Evolutionary conservation across 2,797 vertebrate species (phyloP), one percentile per base, ranked within the genome.

Genomic region (Eulemur coronatus): DNA sequence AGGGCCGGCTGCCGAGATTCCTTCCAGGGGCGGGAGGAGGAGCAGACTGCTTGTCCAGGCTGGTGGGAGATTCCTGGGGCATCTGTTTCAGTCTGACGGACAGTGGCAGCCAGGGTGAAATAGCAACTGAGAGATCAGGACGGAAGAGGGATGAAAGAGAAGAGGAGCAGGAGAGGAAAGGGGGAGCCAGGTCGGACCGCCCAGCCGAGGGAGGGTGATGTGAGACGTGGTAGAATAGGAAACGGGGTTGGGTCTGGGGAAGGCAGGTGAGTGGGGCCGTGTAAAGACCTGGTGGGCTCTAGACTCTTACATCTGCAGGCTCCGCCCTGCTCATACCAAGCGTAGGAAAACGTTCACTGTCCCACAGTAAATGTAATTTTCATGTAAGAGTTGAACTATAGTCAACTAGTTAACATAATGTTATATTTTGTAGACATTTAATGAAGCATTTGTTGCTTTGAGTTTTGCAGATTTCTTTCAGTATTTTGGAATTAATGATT

Each of bases 1-100:
- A 28, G 59, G 94, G 38, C 91, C 91, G 94, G 92, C 76, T 94
- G 80, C 84, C 13, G 28, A 72, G 86, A 97, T 91, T 87, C 88
- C 82, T 97, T 76, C 0, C 0, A 0, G 13, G 91, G 73, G 41
- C 14, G 41, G 9, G 80, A 80, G 69, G 20, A 41, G 38, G 76
- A 76, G 76, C 72, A 0, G 1, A 73, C 35, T 57, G 22, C 90
- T 33, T 89, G 52, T 90, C 82, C 43, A 84, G 94, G 75, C 92
- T 94, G 70, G 85, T 43, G 50, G 46, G 76, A 91, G 82, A 91
- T 89, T 94, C 96, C 63, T 93, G 55, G 43, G 91, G 22, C 81
- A 38, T 95, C 94, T 96, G 85, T 70, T 82, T 69, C 69, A 18
- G 89, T 59, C 26, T 84, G 41, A 61, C 13, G 75, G 88, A 78